phyloP scores from a whole-genome alignment of 2,888 invertebrate species.

The Nephrotoma guestfalica region DNA sequence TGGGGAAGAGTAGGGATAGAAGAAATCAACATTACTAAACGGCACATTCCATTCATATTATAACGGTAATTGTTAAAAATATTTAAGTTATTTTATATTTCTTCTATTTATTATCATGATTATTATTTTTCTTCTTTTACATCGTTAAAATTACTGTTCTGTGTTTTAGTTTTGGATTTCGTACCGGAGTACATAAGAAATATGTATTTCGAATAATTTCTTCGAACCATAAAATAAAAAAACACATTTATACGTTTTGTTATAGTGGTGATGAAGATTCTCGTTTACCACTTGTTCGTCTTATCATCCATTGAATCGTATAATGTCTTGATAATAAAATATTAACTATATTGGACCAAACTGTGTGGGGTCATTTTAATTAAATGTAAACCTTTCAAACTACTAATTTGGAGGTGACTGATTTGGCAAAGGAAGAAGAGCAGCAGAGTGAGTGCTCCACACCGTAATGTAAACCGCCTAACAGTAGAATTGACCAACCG shows the following conservation, averaged over 20 bases:
- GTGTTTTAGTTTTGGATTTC: not conserved
- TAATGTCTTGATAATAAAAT: not conserved
- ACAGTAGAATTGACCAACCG: too few relatives aligned
- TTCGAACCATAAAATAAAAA: not conserved
- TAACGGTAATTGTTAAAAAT: not conserved
- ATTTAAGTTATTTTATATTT: not conserved
- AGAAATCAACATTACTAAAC: not conserved
- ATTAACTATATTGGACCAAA: too few relatives aligned
- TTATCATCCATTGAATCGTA: not conserved
- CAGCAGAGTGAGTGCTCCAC: too few relatives aligned
- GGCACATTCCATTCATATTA: not conserved
- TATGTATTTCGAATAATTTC: not conserved
- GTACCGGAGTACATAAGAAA: not conserved
- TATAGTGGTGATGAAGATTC: not conserved
- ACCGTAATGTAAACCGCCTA: too few relatives aligned
- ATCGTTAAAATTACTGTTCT: not conserved
- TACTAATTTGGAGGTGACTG: too few relatives aligned
- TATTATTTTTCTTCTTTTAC: not conserved
- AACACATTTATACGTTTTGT: not conserved
- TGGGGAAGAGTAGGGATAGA: not conserved
- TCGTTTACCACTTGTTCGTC: not conserved
- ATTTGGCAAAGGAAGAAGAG: too few relatives aligned
- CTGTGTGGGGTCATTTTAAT: too few relatives aligned
- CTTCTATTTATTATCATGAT: not conserved
- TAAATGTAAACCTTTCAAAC: too few relatives aligned